Evolutionary conservation across 2,113 vertebrate species (phyloP).

Genomic region (Archilochus colubris): DNA sequence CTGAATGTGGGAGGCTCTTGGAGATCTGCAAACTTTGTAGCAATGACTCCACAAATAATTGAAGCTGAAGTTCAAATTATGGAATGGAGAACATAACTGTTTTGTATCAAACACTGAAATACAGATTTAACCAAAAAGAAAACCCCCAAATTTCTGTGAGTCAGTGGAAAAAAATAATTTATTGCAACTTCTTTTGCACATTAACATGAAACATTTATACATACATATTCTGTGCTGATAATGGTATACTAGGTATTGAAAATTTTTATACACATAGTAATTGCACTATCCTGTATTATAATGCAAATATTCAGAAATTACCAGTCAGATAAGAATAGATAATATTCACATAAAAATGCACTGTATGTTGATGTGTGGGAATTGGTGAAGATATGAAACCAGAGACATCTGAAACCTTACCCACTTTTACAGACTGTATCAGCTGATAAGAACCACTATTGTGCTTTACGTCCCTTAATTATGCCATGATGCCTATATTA

Average conservation of each 20-base stretch:
- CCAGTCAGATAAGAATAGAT: constrained; percentile 39
- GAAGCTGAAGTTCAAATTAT: background rate
- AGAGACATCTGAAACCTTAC: background rate
- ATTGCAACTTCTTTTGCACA: constrained; percentile 76
- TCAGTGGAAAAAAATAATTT: constrained; percentile 85
- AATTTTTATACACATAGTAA: constrained; percentile 71
- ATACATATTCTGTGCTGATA: constrained; percentile 68
- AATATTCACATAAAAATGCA: constrained; percentile 54
- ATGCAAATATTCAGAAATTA: constrained; percentile 68
- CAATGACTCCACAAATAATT: background rate
- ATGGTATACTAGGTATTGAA: constrained; percentile 60
- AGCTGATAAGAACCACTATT: background rate
- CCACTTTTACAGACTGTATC: background rate
- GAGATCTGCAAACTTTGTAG: background rate
- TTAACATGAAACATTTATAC: constrained; percentile 75
- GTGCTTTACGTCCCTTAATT: background rate
- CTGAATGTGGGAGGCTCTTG: background rate
- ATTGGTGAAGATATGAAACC: no score
- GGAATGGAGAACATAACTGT: background rate
- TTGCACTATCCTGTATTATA: constrained; percentile 64
- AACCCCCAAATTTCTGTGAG: background rate
- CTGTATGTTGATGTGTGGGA: background rate
- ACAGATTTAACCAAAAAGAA: constrained; percentile 29
- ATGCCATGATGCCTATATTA: background rate
- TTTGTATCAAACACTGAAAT: background rate